phyloP scores from a whole-genome alignment of 2,113 vertebrate genomes.

The Tympanuchus pallidicinctus region DNA sequence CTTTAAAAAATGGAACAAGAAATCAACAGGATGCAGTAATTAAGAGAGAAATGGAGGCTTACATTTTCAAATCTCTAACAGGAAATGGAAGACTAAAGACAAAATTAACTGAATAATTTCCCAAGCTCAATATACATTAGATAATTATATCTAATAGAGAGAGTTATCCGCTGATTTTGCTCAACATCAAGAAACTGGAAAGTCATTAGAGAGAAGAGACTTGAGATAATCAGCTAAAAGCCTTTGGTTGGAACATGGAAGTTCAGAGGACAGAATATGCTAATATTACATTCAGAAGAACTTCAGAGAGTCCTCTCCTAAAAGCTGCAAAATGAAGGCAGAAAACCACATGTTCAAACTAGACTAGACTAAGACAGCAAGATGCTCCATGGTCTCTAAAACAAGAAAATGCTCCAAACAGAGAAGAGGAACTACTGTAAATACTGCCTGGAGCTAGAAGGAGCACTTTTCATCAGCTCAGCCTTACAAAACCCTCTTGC shows the following conservation, averaged over 20 bases:
- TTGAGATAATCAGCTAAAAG: conserved; percentile 34
- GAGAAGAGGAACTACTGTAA: background rate
- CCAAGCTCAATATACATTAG: conserved; percentile 38
- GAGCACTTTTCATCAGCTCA: background rate
- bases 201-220: conserved; percentile 44
- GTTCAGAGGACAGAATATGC: conserved; percentile 28
- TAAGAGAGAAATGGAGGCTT: conserved; percentile 40
- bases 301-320: background rate
- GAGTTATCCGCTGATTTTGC: conserved; percentile 41
- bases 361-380: fast-evolving
- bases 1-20: background rate
- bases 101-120: conserved; percentile 55
- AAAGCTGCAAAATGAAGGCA: background rate
- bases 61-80: conserved; percentile 8
- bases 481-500: background rate
- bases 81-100: conserved; percentile 60
- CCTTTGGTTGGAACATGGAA: conserved; percentile 27
- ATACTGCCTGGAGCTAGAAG: background rate
- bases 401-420: no score
- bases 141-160: conserved; percentile 47
- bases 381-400: background rate
- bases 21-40: conserved; percentile 50
- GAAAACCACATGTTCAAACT: background rate
- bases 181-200: conserved; percentile 40
- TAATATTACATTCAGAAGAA: background rate